A percentile compares a stretch with the other conserved stretches of the same genome.
These are phyloP conservation scores for Thera britannica DNA, from an alignment of 2,888 invertebrate genomes.

Conservation along the genomic window DNA sequence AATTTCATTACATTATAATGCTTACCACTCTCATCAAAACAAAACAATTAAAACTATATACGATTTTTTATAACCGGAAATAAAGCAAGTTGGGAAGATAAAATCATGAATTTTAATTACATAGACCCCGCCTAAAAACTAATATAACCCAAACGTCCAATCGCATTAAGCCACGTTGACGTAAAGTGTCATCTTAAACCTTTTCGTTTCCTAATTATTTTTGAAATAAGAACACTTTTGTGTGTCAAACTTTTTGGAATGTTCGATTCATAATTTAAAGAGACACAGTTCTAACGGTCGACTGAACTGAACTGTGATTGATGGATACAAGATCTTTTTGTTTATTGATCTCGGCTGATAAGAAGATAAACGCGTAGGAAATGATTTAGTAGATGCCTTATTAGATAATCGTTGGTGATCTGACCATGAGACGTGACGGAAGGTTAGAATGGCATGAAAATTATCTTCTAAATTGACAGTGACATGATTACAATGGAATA, in stretches of 20 bases:
- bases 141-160: slow-evolving; percentile 80
- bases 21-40: slow-evolving; percentile 39
- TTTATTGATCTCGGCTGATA: slow-evolving; percentile 41
- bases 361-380: slow-evolving; percentile 33
- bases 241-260: slow-evolving; percentile 35
- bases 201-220: slow-evolving; percentile 56
- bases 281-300: slow-evolving; percentile 41
- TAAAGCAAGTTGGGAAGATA: slow-evolving; percentile 37
- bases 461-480: slow-evolving; percentile 27
- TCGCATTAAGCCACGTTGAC: slow-evolving; percentile 76
- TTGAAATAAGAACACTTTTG: slow-evolving; percentile 46
- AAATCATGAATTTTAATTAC: slow-evolving; percentile 46
- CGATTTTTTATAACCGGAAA: slow-evolving; percentile 49
- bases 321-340: slow-evolving; percentile 41
- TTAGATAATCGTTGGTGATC: slow-evolving; percentile 19
- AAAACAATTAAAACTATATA: slow-evolving; percentile 44
- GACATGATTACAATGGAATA: slow-evolving; percentile 18
- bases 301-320: slow-evolving; percentile 36
- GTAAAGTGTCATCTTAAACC: slow-evolving; percentile 58
- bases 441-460: slow-evolving; percentile 28
- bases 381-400: slow-evolving; percentile 17
- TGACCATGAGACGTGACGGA: slow-evolving; percentile 23
- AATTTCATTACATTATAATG: slow-evolving; percentile 39
- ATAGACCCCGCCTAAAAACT: slow-evolving; percentile 44
- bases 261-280: slow-evolving; percentile 35